phyloP scores from a whole-genome alignment of 1,140 invertebrate species.

The Plutomurus gul region DNA sequence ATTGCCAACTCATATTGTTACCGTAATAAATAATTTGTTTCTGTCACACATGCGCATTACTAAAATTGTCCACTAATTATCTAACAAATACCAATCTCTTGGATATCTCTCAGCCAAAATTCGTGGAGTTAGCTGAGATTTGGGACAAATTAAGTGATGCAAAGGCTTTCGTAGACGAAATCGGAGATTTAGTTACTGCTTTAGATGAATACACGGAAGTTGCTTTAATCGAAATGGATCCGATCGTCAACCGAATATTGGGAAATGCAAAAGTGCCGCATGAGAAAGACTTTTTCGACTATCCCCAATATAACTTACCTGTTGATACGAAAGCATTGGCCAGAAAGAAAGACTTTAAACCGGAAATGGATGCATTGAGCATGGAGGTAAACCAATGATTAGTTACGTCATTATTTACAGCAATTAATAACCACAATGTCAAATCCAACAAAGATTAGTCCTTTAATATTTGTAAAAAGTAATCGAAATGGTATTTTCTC shows the following conservation, averaged over 20 bases:
- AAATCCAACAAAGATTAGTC: too few species aligned
- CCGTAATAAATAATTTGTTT: background rate
- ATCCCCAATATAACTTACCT: constrained; percentile 55
- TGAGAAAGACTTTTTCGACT: constrained; percentile 56
- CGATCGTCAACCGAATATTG: background rate
- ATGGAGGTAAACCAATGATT: constrained; percentile 55
- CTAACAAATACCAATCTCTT: too few species aligned
- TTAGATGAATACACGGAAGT: constrained; percentile 57
- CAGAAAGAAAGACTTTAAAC: constrained; percentile 13
- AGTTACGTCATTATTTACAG: too few species aligned
- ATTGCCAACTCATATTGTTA: constrained; percentile 10
- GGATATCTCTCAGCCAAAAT: constrained; percentile 65
- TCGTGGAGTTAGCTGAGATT: constrained; percentile 64
- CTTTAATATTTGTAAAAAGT: too few species aligned
- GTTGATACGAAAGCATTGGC: constrained; percentile 5
- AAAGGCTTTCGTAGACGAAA: constrained; percentile 65
- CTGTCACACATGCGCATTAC: background rate
- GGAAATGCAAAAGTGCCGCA: background rate
- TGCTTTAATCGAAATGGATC: constrained; percentile 35
- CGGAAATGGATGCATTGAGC: constrained; percentile 2
- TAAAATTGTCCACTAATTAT: too few species aligned
- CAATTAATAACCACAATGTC: too few species aligned
- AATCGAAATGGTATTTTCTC: constrained; percentile 58
- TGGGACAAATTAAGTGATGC: constrained; percentile 69
- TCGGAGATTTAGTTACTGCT: constrained; percentile 62